A percentile compares a stretch with the other conserved stretches of the same genome.
These are phyloP conservation scores for Hipparchia sbordonii DNA, from an alignment of 2,888 invertebrate species.

Conservation along the genomic window DNA sequence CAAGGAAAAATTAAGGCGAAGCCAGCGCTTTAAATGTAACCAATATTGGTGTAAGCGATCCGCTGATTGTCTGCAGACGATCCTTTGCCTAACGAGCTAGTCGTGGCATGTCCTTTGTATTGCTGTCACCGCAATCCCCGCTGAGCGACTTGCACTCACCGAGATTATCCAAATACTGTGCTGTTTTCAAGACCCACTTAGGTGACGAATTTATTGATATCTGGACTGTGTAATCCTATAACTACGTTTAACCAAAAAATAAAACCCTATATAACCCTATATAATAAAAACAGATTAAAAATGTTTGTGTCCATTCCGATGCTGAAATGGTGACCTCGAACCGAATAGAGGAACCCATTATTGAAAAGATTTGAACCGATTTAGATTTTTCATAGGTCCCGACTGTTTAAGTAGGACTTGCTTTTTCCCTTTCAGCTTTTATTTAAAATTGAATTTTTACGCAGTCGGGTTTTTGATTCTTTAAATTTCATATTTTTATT, in stretches of 20 bases:
- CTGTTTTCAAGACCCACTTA: conserved; percentile 32
- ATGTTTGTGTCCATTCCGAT: no score
- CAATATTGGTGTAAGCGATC: conserved; percentile 41
- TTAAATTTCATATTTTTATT: no score
- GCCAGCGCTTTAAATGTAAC: conserved; percentile 38
- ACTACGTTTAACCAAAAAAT: background rate
- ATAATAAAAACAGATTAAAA: no score
- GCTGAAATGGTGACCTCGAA: no score
- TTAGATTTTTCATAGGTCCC: no score
- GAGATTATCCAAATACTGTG: conserved; percentile 43
- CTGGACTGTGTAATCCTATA: background rate
- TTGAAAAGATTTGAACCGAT: no score
- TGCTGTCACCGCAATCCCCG: conserved; percentile 48
- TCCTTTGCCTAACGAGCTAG: conserved; percentile 57
- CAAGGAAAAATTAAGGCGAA: conserved; percentile 34
- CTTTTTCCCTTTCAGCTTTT: no score
- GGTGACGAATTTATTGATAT: conserved; percentile 11
- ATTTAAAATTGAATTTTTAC: no score
- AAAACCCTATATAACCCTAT: no score
- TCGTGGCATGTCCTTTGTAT: conserved; percentile 50
- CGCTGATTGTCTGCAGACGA: conserved; percentile 47
- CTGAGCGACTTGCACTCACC: conserved; percentile 45
- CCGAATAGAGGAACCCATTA: no score
- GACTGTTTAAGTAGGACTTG: no score
- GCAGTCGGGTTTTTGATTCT: no score